Conservation (phyloP, 2,113 vertebrate genomes). For the Copsychus sechellarum region DNA sequence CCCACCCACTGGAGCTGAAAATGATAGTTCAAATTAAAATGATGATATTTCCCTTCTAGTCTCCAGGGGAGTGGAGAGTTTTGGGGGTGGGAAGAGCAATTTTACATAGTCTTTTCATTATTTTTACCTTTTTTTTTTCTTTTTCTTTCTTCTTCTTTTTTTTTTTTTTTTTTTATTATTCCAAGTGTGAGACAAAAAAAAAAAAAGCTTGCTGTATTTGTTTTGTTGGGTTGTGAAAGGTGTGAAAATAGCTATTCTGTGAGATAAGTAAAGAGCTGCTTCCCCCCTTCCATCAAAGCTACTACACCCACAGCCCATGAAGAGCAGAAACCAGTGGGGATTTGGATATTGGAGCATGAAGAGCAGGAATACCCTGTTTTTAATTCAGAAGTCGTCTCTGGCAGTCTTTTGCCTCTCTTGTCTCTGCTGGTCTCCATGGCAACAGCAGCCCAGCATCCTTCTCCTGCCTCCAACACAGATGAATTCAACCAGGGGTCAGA, state of each 20-base stretch:
- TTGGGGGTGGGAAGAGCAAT: neutral
- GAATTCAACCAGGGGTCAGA: slow-evolving; percentile 59
- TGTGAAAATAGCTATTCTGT: neutral
- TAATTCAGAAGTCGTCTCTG: slow-evolving; percentile 63
- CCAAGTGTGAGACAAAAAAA: slow-evolving; percentile 24
- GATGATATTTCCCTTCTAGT: slow-evolving; percentile 32
- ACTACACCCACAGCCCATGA: neutral
- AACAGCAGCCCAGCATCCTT: slow-evolving; percentile 59
- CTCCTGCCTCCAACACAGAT: neutral
- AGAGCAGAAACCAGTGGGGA: neutral
- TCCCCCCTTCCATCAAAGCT: neutral
- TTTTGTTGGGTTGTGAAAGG: neutral
- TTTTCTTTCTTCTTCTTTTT: too few relatives aligned
- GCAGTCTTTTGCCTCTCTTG: slow-evolving; percentile 64
- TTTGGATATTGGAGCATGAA: neutral
- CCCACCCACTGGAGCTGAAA: slow-evolving; percentile 27
- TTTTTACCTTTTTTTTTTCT: neutral
- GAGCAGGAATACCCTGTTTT: slow-evolving; percentile 41
- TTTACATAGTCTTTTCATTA: neutral
- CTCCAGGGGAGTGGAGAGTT: neutral
- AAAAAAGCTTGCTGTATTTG: neutral
- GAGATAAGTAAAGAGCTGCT: neutral
- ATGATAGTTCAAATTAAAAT: slow-evolving; percentile 17
- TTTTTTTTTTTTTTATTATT: neutral
- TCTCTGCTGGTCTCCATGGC: slow-evolving; percentile 76